Conservation (phyloP, 2,113 vertebrate genomes). For the Malurus cyaneus region DNA sequence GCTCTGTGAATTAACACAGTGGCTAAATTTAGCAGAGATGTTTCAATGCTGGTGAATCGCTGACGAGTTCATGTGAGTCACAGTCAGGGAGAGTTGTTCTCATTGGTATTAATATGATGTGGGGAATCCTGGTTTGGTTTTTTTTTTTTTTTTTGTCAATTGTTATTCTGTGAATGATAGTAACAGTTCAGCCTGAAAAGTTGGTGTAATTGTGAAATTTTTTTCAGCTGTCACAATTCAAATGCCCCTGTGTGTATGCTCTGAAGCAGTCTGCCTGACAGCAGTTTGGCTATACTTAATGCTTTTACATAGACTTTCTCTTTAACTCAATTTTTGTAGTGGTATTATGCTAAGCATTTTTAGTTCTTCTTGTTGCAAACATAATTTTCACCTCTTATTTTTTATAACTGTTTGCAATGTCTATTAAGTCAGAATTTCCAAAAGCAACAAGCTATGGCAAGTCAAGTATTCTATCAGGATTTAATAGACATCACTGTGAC, state of each 20-base stretch:
- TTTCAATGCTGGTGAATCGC: neutral
- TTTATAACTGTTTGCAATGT: neutral
- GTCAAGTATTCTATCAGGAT: neutral
- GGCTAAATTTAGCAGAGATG: fast-evolving
- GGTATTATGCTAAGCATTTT: neutral
- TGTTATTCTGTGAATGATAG: slow-evolving; percentile 44
- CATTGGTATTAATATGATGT: neutral
- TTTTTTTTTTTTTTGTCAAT: neutral
- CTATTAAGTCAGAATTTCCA: neutral
- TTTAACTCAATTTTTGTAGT: neutral
- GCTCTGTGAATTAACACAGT: fast-evolving
- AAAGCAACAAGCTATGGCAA: neutral
- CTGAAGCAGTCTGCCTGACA: neutral
- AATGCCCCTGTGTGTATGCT: neutral
- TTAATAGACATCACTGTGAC: fast-evolving
- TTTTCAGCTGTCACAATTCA: neutral
- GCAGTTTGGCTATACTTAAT: neutral
- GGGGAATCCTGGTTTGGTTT: too few relatives aligned
- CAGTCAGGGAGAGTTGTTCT: neutral
- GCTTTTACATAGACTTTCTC: neutral
- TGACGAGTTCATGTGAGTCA: fast-evolving
- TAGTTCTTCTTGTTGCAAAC: neutral
- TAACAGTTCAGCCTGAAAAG: slow-evolving; percentile 39
- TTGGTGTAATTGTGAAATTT: slow-evolving; percentile 40
- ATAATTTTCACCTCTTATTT: neutral